Evolutionary conservation across 2,888 invertebrate species (phyloP).

Genomic region (Lymantria dispar): DNA sequence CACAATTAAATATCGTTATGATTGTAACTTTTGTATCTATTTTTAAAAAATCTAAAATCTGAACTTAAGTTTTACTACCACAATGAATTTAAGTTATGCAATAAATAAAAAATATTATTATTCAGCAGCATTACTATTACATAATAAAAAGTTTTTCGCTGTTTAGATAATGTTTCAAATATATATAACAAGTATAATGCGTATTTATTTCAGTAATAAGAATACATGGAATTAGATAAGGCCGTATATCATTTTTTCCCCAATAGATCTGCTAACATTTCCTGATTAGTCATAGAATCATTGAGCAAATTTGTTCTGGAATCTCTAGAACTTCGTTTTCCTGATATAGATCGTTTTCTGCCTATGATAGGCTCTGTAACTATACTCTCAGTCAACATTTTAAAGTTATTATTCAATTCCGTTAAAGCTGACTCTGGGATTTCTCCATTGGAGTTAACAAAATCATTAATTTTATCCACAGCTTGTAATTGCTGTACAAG

Average conservation of each 20-base stretch:
- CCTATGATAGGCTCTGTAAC: slow-evolving; percentile 32
- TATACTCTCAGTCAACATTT: slow-evolving; percentile 63
- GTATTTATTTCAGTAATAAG: slow-evolving; percentile 2
- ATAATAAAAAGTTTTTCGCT: background rate
- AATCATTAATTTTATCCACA: slow-evolving; percentile 76
- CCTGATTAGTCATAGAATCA: slow-evolving; percentile 68
- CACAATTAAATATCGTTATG: no score
- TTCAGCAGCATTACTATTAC: no score
- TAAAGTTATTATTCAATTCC: slow-evolving; percentile 71
- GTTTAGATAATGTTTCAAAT: background rate
- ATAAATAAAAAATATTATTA: no score
- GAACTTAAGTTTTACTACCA: no score
- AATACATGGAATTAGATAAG: slow-evolving; percentile 10
- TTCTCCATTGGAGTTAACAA: slow-evolving; percentile 58
- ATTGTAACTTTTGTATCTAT: no score
- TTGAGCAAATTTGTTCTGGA: slow-evolving; percentile 53
- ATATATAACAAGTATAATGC: background rate
- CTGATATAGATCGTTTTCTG: slow-evolving; percentile 61
- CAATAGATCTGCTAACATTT: slow-evolving; percentile 66
- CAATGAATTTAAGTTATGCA: no score
- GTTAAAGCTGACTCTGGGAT: slow-evolving; percentile 56
- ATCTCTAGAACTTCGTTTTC: slow-evolving; percentile 50
- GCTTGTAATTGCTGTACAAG: slow-evolving; percentile 74
- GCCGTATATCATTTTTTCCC: slow-evolving; percentile 69
- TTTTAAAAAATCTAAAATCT: no score